A percentile compares a stretch with the other conserved stretches of the same genome.
These are phyloP conservation scores for Xiphorhynchus erythropygius DNA, from an alignment of 2,797 vertebrate species.

Conservation along the genomic window DNA sequence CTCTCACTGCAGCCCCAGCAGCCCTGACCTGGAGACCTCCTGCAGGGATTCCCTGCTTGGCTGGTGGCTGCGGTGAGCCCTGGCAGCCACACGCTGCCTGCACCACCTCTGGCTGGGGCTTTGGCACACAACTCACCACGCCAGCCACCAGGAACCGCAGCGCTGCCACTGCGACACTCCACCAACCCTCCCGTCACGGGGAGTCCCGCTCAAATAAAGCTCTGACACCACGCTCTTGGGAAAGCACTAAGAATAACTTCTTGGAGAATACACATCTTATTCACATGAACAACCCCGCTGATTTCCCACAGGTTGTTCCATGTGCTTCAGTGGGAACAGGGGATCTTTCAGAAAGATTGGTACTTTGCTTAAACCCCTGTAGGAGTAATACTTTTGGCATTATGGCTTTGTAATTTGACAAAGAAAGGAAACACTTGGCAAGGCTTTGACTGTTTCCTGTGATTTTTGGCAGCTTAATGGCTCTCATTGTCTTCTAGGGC, in stretches of 20 bases:
- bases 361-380: neutral
- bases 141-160: neutral
- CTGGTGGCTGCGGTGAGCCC: neutral
- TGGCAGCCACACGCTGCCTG: fast-evolving
- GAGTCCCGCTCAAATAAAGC: neutral
- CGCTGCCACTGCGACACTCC: fast-evolving
- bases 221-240: neutral
- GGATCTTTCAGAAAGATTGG: neutral
- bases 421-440: conserved; percentile 18
- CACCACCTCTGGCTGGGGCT: neutral
- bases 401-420: neutral
- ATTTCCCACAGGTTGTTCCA: neutral
- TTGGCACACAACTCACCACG: neutral
- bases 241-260: neutral
- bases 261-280: neutral
- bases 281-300: neutral
- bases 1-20: neutral
- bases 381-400: neutral
- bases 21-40: neutral
- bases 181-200: fast-evolving
- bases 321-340: neutral
- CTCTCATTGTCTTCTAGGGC: neutral
- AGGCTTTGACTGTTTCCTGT: conserved; percentile 8
- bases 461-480: neutral
- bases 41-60: neutral